Evolutionary conservation across 2,797 vertebrate species (phyloP), one percentile per base, ranked within the genome.

Genomic region (Pampus argenteus): DNA sequence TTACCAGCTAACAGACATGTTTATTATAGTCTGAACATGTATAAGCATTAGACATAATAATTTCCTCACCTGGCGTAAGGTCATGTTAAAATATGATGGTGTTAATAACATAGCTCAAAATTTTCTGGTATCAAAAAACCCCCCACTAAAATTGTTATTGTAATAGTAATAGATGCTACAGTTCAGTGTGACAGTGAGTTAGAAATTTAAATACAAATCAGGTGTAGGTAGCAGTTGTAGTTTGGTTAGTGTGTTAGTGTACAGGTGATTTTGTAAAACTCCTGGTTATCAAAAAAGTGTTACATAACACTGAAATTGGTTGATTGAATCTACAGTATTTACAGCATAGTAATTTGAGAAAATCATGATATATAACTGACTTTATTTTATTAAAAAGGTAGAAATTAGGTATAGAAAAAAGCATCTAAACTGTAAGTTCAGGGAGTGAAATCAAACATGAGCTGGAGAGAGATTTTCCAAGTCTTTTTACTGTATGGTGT

Each of bases 21-120:
- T 83, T 74, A 75, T 64, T 52, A 61, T 63, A 28, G 31, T 6
- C 40, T 66, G 22, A 69, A 73, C 61, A 60, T 84, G 68, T 50
- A 60, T 72, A 59, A 63, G 28, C 52, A 64, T 29, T 47, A 57
- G 55, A 42, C 49, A 54, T 26, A 25, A 15, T 42, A n/a, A 49
- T 25, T 42, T 74, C 42, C 26, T 60, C 18, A 47, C 20, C 20
- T 67, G 14, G 74, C 26, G 45, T 54, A 13, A 49, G 55, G 31
- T 49, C 31, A 51, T 54, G 51, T 28, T 6, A 45, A 38, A 29
- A 9, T 23, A 36, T 26, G 13, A 44, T 20, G n/a, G 25, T 50
- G 5, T 34, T 54, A 9, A n/a, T n/a, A 55, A 2, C 6, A 31
- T 8, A 20, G 2, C 8, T 62, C 44, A 13, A 48, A n/a, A 2